Percentiles rank a stretch among this genome's conserved stretches.
phyloP scores from a whole-genome alignment of 2,888 invertebrate genomes.

The Eupeodes luniger region DNA sequence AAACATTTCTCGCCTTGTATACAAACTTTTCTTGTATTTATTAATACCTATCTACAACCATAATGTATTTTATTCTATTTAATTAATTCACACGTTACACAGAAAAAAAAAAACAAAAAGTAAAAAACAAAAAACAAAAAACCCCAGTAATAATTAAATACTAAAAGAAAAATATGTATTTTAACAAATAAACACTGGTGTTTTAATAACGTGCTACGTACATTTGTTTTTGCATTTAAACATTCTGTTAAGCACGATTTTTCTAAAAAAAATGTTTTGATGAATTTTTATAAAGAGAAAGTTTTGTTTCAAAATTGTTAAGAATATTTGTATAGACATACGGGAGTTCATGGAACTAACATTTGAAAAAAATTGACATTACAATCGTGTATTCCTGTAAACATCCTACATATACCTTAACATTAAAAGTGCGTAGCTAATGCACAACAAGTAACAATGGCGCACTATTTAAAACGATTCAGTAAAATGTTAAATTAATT shows the following conservation, averaged over 20 bases:
- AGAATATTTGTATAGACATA: too few species aligned
- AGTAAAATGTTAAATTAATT: too few species aligned
- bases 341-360: too few species aligned
- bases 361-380: too few species aligned
- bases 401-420: too few species aligned
- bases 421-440: too few species aligned
- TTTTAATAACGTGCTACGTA: background rate
- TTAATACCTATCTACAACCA: background rate
- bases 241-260: background rate
- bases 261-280: background rate
- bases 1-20: constrained; percentile 1
- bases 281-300: background rate
- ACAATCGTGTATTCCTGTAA: too few species aligned
- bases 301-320: too few species aligned
- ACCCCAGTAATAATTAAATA: background rate
- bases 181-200: background rate
- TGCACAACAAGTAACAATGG: too few species aligned
- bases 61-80: too few species aligned
- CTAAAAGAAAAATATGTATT: background rate
- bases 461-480: too few species aligned
- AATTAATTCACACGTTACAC: constrained; percentile 24
- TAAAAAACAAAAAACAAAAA: too few species aligned
- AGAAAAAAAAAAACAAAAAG: background rate
- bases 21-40: background rate
- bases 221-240: background rate